phyloP scores from a whole-genome alignment of 2,888 invertebrate genomes.

The Protonemura montana region DNA sequence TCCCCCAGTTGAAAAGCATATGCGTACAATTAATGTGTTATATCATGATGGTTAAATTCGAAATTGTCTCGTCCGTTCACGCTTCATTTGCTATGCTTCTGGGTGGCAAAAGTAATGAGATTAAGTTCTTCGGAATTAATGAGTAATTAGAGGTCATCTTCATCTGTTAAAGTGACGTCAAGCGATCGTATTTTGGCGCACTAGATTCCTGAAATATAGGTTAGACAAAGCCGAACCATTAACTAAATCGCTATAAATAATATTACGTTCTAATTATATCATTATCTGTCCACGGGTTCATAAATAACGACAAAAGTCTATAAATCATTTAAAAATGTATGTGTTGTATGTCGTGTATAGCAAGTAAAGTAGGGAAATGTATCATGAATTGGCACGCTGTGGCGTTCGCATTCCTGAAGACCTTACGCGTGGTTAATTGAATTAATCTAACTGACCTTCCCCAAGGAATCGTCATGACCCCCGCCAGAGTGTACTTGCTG shows the following conservation, averaged over 20 bases:
- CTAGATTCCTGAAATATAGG: not conserved
- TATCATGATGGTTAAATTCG: not conserved
- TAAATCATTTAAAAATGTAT: not conserved
- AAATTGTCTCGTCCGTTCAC: not conserved
- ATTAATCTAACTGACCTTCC: not conserved
- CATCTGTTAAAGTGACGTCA: not conserved
- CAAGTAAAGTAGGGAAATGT: not conserved
- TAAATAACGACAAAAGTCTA: not conserved
- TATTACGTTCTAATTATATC: no score
- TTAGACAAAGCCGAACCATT: not conserved
- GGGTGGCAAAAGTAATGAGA: not conserved
- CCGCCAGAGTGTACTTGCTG: not conserved
- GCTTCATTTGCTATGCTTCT: not conserved
- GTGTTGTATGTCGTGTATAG: not conserved
- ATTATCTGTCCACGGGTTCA: not conserved
- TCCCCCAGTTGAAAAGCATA: not conserved
- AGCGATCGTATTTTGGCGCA: not conserved
- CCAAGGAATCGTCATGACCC: not conserved
- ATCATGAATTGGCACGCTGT: not conserved
- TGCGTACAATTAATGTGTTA: not conserved
- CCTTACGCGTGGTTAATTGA: not conserved
- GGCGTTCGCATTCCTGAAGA: not conserved
- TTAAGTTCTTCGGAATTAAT: not conserved
- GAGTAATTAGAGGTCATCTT: conserved; percentile 2
- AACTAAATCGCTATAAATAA: not conserved